Conservation (phyloP, 2,888 invertebrate genomes). For the Plagodis pulveraria region DNA sequence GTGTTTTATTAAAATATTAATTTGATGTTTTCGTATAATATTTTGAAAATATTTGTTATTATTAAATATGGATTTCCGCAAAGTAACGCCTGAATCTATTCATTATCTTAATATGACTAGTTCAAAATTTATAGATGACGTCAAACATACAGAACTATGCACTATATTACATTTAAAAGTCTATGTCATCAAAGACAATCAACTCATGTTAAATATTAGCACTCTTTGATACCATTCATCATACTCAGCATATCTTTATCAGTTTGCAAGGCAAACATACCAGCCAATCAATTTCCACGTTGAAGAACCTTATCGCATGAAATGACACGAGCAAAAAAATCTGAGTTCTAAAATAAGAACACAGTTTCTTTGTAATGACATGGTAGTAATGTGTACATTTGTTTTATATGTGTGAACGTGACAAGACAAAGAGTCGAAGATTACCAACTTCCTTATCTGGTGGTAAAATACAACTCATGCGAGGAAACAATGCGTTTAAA, state of each 20-base stretch:
- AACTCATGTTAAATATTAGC: slow-evolving; percentile 50
- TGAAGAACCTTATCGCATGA: slow-evolving; percentile 8
- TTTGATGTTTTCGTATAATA: no score
- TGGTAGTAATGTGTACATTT: background rate
- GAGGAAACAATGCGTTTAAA: slow-evolving; percentile 15
- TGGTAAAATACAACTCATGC: slow-evolving; percentile 40
- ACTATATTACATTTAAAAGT: background rate
- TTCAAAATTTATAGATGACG: no score
- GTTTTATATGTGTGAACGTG: slow-evolving; percentile 13
- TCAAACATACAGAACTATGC: no score
- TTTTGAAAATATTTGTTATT: no score
- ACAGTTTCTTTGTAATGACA: slow-evolving; percentile 9
- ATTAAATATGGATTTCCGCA: no score
- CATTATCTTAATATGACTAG: no score
- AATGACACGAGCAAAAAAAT: background rate
- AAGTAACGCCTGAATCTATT: no score
- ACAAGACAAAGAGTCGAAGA: slow-evolving; percentile 30
- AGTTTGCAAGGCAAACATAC: slow-evolving; percentile 50
- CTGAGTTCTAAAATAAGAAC: background rate
- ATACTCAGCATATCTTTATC: slow-evolving; percentile 69
- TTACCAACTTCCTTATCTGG: slow-evolving; percentile 36
- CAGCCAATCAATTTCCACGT: slow-evolving; percentile 25
- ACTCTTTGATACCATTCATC: slow-evolving; percentile 55
- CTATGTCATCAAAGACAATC: slow-evolving; percentile 25
- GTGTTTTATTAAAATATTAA: no score